Base-by-base conservation (phyloP, 1,140 invertebrate genomes). In the Lucilia sericata region DNA sequence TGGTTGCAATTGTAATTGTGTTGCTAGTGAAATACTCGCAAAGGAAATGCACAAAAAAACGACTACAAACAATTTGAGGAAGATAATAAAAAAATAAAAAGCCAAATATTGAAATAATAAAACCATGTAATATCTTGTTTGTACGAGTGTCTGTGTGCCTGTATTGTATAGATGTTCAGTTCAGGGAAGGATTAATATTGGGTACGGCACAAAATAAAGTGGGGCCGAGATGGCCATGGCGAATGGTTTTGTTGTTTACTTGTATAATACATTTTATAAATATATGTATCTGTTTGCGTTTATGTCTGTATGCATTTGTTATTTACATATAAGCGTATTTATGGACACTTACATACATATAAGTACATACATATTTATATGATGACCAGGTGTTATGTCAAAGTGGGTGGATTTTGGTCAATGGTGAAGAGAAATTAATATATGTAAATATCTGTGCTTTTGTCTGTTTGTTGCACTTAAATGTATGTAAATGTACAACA, bases 231-330 rank as follows among this genome's bases (percentile, higher is more conserved):
- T 30, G 3, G 25, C 25, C 25, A 30, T 30, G 25, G 25, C 25
- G 25, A 36, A 55, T 55, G 51, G 30, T 76, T 76, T 76, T 76
- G 36, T 76, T 76, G 74, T 76, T 76, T 76, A 34, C 34, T 42
- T 42, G 74, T 30, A 36, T 76, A 76, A 76, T 76, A 76, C 30
- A 76, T 76, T 76, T 76, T 76, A 76, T 36, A 76, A 30, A 55
- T 55, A 55, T 14, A 55, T 12, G 17, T 55, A 55, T 55, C 10
- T 55, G 17, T 55, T 55, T 55, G 51, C 1, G 51, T 12, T 30
- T 51, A 51, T 12, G 51, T 14, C 49, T 55, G 51, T 55, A 17
- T 55, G 51, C 17, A 17, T 55, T 14, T 12, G 49, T 51, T 51
- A 51, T 51, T 9, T 30, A 30, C 25, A 30, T 30, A 30, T 30